Base-by-base conservation (phyloP, 2,888 invertebrate genomes). In the Ophioninae sp. region DNA sequence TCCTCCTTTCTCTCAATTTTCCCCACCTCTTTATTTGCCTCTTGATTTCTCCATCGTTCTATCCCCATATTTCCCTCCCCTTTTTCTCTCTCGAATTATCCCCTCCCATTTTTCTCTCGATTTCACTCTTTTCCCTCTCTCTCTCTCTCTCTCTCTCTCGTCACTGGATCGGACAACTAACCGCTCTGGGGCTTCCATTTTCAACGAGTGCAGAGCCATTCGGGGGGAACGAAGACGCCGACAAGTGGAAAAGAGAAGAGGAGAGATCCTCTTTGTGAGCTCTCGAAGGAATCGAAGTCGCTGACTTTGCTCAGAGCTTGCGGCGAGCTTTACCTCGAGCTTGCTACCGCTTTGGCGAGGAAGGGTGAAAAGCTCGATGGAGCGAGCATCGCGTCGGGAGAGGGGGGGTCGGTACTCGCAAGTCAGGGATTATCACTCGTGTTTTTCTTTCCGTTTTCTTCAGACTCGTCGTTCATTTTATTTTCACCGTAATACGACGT, bases 201-300 rank as follows among this genome's bases (percentile, higher is more conserved):
- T 72, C 76, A 56, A 61, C n/a, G 83, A 76, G 80, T 76, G 73
- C 75, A 39, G 61, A 67, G 10, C 62, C 39, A 80, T 80, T 80
- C 44, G 20, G 44, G 37, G 21, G 7, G 37, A 74, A 8, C 23
- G 72, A 62, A 64, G 7, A 57, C 50, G 50, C 13, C 50, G 8
- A 41, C 44, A 65, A 78, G 65, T 20, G 57, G 50, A 41, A 78
- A 65, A 68, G 79, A 70, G 64, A n/a, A n/a, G n/a, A n/a, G n/a
- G n/a, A n/a, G n/a, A n/a, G 62, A 78, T 77, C 41, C 61, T n/a
- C 59, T 70, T 67, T 65, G 76, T 65, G 7, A 61, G 56, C 68
- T 84, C 82, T 75, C 85, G 75, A 72, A 82, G 85, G 81, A 82
- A 75, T 85, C 70, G 78, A 81, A 81, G 75, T 23, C 79, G 85